Evolutionary conservation across 1,140 invertebrate species (phyloP).

Genomic region (Neodiprion virginianus): DNA sequence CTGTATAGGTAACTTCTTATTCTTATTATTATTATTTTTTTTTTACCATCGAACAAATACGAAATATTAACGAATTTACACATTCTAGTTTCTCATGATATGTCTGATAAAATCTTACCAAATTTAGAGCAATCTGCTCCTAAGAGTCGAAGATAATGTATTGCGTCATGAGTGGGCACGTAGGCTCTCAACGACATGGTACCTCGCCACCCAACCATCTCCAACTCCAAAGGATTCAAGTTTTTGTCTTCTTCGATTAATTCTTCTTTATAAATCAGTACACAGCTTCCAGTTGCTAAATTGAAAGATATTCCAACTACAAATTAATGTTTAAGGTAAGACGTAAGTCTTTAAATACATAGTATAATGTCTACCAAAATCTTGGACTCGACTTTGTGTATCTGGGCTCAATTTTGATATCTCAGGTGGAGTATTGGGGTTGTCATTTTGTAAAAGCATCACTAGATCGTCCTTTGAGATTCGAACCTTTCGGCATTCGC

Average conservation of each 20-base stretch:
- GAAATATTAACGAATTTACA: too few relatives aligned
- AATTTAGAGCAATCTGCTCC: slow-evolving; percentile 84
- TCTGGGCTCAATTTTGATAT: slow-evolving; percentile 68
- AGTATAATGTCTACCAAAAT: slow-evolving; percentile 66
- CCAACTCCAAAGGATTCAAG: slow-evolving; percentile 65
- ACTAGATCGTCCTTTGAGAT: slow-evolving; percentile 81
- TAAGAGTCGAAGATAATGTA: slow-evolving; percentile 85
- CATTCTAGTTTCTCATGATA: too few relatives aligned
- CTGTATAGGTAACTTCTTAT: too few relatives aligned
- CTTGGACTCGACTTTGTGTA: slow-evolving; percentile 70
- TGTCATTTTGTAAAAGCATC: slow-evolving; percentile 76
- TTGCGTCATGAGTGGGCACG: slow-evolving; percentile 79
- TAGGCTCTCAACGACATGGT: slow-evolving; percentile 85
- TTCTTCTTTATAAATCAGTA: slow-evolving; percentile 73
- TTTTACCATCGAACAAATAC: too few relatives aligned
- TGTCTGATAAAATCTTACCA: slow-evolving; percentile 58
- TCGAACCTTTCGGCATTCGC: slow-evolving; percentile 67
- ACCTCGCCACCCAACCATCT: slow-evolving; percentile 91
- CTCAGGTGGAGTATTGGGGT: slow-evolving; percentile 75
- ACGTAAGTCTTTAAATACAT: background rate
- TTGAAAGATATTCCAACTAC: slow-evolving; percentile 21
- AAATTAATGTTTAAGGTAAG: slow-evolving; percentile 21
- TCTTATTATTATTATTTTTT: too few relatives aligned
- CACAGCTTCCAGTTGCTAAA: slow-evolving; percentile 77
- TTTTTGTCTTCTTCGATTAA: slow-evolving; percentile 49